These are phyloP conservation scores for Podiceps cristatus DNA, from an alignment of 2,113 vertebrate species.

Conservation along the genomic window DNA sequence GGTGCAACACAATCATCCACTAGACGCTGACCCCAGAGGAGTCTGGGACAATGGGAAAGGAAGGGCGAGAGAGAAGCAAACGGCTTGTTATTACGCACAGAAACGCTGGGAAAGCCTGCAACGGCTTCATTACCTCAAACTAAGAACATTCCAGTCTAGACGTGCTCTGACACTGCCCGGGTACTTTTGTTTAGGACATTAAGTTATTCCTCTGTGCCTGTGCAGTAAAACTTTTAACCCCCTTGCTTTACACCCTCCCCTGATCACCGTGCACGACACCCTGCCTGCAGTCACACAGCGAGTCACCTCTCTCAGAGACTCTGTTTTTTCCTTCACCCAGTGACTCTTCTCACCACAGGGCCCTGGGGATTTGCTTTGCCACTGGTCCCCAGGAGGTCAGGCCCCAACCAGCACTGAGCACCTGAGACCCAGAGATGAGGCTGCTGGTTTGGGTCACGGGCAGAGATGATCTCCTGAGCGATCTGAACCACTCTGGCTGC, in stretches of 20 bases:
- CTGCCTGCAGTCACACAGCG: neutral
- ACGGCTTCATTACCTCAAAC: accelerated
- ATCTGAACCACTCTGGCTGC: accelerated
- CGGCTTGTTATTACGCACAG: accelerated
- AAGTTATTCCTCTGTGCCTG: neutral
- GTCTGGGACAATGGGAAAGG: neutral
- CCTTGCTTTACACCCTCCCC: neutral
- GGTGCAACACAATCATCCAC: slow-evolving; percentile 21
- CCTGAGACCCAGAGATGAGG: neutral
- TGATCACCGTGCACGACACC: neutral
- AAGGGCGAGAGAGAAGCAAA: neutral
- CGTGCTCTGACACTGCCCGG: accelerated
- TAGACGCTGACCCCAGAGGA: neutral
- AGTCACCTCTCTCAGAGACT: accelerated
- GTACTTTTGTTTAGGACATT: neutral
- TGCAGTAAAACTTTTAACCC: neutral
- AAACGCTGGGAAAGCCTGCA: neutral
- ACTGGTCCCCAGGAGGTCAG: neutral
- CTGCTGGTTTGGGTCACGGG: neutral
- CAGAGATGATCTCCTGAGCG: neutral
- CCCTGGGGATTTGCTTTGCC: neutral
- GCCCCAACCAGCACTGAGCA: neutral
- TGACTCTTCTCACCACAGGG: neutral
- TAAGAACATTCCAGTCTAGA: accelerated
- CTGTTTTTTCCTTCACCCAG: accelerated